These are phyloP conservation scores for Catocala sponsa DNA, from an alignment of 2,888 invertebrate genomes.

Conservation along the genomic window DNA sequence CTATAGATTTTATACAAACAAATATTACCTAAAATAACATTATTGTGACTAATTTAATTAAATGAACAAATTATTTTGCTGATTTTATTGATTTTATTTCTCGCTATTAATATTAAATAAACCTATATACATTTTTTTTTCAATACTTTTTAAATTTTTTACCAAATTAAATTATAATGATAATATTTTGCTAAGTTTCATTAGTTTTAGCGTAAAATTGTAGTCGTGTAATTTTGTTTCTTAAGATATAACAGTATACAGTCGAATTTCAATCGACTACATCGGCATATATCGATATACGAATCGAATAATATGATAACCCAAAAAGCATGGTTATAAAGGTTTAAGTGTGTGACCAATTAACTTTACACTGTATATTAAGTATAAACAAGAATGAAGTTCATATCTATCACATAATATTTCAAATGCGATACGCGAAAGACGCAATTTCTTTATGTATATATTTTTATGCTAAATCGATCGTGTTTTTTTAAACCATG, in stretches of 20 bases:
- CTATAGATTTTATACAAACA: slow-evolving; percentile 24
- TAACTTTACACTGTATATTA: no score
- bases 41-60: slow-evolving; percentile 38
- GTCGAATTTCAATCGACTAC: not conserved
- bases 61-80: slow-evolving; percentile 24
- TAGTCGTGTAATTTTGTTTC: not conserved
- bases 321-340: no score
- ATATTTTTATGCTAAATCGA: no score
- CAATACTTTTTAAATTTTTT: slow-evolving; percentile 27
- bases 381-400: no score
- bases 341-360: no score
- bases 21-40: slow-evolving; percentile 26
- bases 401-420: no score
- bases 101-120: slow-evolving; percentile 39
- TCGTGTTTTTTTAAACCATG: no score
- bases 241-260: not conserved
- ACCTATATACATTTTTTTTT: slow-evolving; percentile 44
- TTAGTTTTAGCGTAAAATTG: slow-evolving; percentile 8
- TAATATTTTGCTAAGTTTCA: slow-evolving; percentile 2
- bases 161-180: slow-evolving; percentile 12
- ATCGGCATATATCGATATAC: not conserved
- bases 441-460: no score
- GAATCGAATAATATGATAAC: no score
- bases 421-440: no score
- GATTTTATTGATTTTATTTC: slow-evolving; percentile 27